Evolutionary conservation across 2,888 invertebrate species (phyloP).

Genomic region (Conistra vaccinii): DNA sequence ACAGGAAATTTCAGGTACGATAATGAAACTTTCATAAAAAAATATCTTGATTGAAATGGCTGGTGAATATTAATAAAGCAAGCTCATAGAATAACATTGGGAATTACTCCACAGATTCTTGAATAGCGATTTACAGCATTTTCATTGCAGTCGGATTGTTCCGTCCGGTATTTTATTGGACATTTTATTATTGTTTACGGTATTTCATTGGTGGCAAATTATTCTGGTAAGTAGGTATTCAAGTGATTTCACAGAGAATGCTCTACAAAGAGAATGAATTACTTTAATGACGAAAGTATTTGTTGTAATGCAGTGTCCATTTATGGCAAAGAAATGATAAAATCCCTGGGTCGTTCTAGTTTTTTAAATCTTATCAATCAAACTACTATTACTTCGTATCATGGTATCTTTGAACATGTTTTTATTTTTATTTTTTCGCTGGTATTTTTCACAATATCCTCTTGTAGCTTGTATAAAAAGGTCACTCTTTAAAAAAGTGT

Average conservation of each 20-base stretch:
- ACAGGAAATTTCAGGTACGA: not conserved
- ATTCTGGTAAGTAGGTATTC: not conserved
- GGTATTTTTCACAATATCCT: not conserved
- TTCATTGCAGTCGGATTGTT: not conserved
- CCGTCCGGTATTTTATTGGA: not conserved
- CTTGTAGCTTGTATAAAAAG: not conserved
- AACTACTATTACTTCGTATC: too few species aligned
- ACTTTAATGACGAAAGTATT: too few species aligned
- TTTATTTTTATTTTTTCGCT: too few species aligned
- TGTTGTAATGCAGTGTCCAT: not conserved
- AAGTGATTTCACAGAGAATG: not conserved
- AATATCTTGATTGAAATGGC: not conserved
- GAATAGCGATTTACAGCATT: not conserved
- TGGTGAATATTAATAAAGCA: constrained; percentile 11
- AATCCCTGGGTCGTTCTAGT: not conserved
- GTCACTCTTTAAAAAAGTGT: too few species aligned
- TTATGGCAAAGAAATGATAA: not conserved
- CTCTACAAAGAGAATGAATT: not conserved
- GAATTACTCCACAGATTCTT: not conserved
- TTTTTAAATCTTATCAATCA: too few species aligned
- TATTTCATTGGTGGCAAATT: not conserved
- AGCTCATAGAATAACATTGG: not conserved
- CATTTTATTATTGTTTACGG: not conserved
- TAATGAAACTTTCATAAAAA: not conserved
- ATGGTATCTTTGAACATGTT: too few species aligned